Base-by-base conservation (phyloP, 2,113 vertebrate genomes). In the Speoplatyrhinus poulsoni region DNA sequence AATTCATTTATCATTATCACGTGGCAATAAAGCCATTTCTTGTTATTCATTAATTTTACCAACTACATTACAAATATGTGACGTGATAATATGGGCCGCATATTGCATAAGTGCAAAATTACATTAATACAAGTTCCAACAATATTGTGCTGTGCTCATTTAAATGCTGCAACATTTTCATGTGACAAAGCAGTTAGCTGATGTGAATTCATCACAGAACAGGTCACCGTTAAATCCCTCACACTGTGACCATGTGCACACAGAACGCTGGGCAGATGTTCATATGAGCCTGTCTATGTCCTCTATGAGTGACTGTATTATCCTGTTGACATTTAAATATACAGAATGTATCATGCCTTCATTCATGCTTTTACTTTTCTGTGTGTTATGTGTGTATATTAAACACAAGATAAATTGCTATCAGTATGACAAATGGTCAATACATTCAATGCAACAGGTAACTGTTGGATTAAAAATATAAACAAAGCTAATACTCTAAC, bases 191-290 rank as follows among this genome's bases (percentile, higher is more conserved):
- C 77, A 80, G 78, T 81, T 86, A 75, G 53, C 66, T 81, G 73
- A 73, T 84, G 77, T 87, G 82, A 89, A 81, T 80, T 85, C 72
- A 85, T 85, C 85, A 69, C 60, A 72, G 65, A 64, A 62, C 70
- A 70, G 64, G 15, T n/a, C 6, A 15, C 65, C 67, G 68, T 73
- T 79, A 81, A 89, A 84, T 86, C 80, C 84, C 74, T 73, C 62
- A 3, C 12, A 6, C 41, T 15, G 47, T 17, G 9, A 61, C 52
- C 48, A 56, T 64, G 60, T 54, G 52, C 60, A 55, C 62, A 77
- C 69, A 17, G 57, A 76, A 75, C 64, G 69, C 67, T 67, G 65
- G 79, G 76, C 87, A 88, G 80, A 82, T 88, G 85, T 85, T 76
- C 74, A 63, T 53, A 77, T 78, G 66, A 76, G 70, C 60, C 64